Percentiles rank a stretch among this genome's conserved stretches.
Evolutionary conservation across 1,140 invertebrate genomes (phyloP).

Genomic region (Anoplophora glabripennis): DNA sequence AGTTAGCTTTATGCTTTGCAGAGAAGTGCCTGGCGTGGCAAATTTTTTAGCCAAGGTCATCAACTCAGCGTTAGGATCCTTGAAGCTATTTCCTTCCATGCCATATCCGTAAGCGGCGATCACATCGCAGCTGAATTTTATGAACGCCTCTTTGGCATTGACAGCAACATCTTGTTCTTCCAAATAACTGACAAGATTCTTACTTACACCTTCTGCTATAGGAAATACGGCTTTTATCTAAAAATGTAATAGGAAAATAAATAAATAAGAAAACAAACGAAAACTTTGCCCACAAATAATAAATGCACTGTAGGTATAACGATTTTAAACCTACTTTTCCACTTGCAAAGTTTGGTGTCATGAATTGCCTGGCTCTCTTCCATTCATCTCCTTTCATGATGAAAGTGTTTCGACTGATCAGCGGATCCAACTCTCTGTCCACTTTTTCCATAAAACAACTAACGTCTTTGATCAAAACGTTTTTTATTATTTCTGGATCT

Average conservation of each 20-base stretch:
- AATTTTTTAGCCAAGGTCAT: conserved; percentile 43
- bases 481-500: conserved; percentile 48
- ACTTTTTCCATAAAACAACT: conserved; percentile 42
- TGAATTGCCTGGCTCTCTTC: conserved; percentile 54
- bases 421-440: conserved; percentile 46
- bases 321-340: conserved; percentile 35
- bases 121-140: conserved; percentile 53
- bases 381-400: conserved; percentile 51
- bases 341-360: conserved; percentile 56
- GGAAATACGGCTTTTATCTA: conserved; percentile 38
- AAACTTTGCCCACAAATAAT: too few species aligned
- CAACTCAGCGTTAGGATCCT: conserved; percentile 50
- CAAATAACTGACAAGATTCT: conserved; percentile 39
- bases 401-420: conserved; percentile 51
- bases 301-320: too few species aligned
- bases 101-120: conserved; percentile 53
- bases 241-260: background rate
- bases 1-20: conserved; percentile 31
- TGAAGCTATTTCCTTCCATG: conserved; percentile 46
- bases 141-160: conserved; percentile 44
- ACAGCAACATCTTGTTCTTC: conserved; percentile 21
- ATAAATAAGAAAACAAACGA: too few species aligned
- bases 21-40: conserved; percentile 20
- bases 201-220: conserved; percentile 32
- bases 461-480: conserved; percentile 47